Percentiles rank a stretch among this genome's conserved stretches.
Conservation (phyloP, 2,113 vertebrate genomes). For the Chelonoidis abingdonii region DNA sequence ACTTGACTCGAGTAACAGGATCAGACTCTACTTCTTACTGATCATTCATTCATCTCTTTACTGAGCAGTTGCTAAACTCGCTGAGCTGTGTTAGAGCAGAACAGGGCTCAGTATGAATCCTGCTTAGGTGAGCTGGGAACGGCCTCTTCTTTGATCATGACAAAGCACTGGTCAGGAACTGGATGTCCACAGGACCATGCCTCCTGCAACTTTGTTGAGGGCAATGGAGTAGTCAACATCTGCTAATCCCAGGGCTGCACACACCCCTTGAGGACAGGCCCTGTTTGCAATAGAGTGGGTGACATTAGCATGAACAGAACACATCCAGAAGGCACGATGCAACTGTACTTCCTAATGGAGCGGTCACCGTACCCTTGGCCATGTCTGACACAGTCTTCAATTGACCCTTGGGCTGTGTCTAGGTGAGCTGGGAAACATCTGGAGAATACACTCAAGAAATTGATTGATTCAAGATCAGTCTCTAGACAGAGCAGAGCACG, state of each 20-base stretch:
- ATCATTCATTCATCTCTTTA: no score
- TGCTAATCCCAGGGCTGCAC: not conserved
- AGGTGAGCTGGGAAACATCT: not conserved
- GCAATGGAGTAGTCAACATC: not conserved
- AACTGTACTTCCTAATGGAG: not conserved
- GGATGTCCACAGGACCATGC: not conserved
- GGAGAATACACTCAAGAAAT: not conserved
- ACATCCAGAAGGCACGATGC: not conserved
- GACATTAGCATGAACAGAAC: not conserved
- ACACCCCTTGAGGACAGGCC: no score
- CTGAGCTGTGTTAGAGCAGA: no score
- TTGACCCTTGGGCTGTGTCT: not conserved
- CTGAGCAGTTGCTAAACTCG: no score
- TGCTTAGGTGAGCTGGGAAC: not conserved
- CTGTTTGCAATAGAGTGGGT: not conserved
- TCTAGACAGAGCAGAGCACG: not conserved
- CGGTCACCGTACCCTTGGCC: not conserved
- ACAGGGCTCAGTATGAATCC: not conserved
- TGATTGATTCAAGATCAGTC: not conserved
- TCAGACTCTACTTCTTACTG: no score
- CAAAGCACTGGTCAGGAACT: not conserved
- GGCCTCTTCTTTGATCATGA: not conserved
- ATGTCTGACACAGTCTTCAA: not conserved
- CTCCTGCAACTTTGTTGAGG: not conserved
- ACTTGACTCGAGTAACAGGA: no score